phyloP scores from a whole-genome alignment of 2,888 invertebrate genomes.

The Andrena camellia region DNA sequence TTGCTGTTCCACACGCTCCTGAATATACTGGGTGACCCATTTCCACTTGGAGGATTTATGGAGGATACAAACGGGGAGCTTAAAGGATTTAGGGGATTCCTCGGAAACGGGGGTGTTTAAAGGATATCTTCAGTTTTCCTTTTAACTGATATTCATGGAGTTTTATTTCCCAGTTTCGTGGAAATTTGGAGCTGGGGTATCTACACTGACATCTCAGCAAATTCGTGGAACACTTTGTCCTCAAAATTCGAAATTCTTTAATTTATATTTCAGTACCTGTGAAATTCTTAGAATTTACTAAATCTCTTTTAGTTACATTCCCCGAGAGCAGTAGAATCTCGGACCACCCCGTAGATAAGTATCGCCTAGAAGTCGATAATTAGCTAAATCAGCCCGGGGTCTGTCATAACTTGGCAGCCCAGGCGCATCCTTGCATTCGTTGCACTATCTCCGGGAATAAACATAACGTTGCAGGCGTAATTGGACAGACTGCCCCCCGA shows the following conservation, averaged over 20 bases:
- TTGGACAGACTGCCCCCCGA: background rate
- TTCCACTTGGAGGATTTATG: background rate
- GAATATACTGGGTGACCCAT: slow-evolving; percentile 1
- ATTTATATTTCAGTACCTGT: no score
- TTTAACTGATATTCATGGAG: background rate
- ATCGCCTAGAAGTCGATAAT: slow-evolving; percentile 1
- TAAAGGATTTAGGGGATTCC: background rate
- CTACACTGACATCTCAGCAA: no score
- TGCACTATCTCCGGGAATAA: background rate
- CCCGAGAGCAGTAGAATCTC: background rate
- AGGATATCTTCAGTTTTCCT: background rate
- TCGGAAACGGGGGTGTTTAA: background rate
- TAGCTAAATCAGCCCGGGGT: background rate
- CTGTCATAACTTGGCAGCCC: no score
- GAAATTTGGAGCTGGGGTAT: no score
- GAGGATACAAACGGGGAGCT: background rate
- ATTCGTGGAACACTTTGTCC: no score
- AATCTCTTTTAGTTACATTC: background rate
- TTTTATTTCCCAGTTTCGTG: background rate
- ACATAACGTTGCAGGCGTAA: background rate
- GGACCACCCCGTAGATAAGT: background rate
- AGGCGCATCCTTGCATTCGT: background rate
- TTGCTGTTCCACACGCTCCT: background rate
- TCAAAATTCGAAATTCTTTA: no score
- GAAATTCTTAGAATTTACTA: no score